phyloP scores from a whole-genome alignment of 30 jellyfish, hydroid and myxozoan species.

The Euphysa ruthae region DNA sequence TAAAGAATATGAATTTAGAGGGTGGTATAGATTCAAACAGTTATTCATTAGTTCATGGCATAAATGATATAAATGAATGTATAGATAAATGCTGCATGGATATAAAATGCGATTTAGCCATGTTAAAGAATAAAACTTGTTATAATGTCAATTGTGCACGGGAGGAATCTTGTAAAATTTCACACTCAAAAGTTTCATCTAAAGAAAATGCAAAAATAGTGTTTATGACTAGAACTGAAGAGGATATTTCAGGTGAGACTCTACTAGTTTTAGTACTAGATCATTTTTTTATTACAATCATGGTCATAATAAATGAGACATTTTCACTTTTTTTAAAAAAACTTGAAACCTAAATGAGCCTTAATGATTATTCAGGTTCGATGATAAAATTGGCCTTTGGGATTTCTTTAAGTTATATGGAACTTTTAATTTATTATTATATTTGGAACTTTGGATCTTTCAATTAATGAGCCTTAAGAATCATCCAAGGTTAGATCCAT shows the following conservation, averaged over 20 bases:
- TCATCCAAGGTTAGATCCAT: too few relatives aligned
- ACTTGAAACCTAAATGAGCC: too few relatives aligned
- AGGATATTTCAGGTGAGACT: constrained; percentile 11
- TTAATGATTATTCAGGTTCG: too few relatives aligned
- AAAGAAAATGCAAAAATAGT: constrained; percentile 47
- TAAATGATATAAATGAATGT: constrained; percentile 47
- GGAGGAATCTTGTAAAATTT: constrained; percentile 66
- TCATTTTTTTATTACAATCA: too few relatives aligned
- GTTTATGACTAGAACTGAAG: constrained; percentile 34
- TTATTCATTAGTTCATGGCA: constrained; percentile 42
- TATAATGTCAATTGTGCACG: constrained; percentile 62
- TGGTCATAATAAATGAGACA: too few relatives aligned
- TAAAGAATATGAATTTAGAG: constrained; percentile 52
- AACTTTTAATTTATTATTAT: too few relatives aligned
- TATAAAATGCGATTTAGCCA: constrained; percentile 71
- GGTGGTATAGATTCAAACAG: constrained; percentile 59
- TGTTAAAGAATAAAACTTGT: constrained; percentile 47
- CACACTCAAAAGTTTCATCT: constrained; percentile 30
- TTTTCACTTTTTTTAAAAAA: too few relatives aligned
- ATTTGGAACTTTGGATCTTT: too few relatives aligned
- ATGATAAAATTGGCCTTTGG: too few relatives aligned
- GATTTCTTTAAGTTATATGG: too few relatives aligned
- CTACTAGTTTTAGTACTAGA: too few relatives aligned
- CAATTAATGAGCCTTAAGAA: too few relatives aligned
- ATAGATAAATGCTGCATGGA: constrained; percentile 53